Percentiles rank a stretch among this genome's conserved stretches.
These are phyloP conservation scores for Pyxicephalus adspersus DNA, from an alignment of 2,113 vertebrate genomes.

Conservation along the genomic window DNA sequence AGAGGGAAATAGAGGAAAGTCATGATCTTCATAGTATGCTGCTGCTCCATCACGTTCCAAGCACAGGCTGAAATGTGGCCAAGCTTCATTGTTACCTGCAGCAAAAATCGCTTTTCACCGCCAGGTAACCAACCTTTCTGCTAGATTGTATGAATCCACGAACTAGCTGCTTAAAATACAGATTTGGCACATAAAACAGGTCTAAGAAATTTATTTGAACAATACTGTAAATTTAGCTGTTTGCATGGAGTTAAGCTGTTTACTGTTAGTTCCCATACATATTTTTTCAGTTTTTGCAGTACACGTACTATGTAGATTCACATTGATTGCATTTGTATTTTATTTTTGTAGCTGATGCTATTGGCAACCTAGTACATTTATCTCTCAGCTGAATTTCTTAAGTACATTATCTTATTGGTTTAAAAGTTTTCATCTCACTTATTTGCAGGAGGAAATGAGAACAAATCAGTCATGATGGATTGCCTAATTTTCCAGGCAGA, in stretches of 20 bases:
- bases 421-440: slow-evolving; percentile 83
- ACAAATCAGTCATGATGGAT: slow-evolving; percentile 97
- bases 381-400: slow-evolving; percentile 80
- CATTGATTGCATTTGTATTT: slow-evolving; percentile 67
- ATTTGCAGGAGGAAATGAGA: slow-evolving; percentile 83
- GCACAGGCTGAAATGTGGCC: too few species aligned
- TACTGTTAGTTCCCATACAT: background rate
- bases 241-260: background rate
- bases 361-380: slow-evolving; percentile 75
- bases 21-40: too few species aligned
- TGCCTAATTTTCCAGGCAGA: slow-evolving; percentile 94
- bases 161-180: too few species aligned
- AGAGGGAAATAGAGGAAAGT: too few species aligned
- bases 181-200: too few species aligned
- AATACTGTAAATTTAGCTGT: too few species aligned
- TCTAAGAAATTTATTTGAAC: too few species aligned
- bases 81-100: too few species aligned
- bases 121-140: too few species aligned
- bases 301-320: slow-evolving; percentile 65
- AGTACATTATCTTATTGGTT: slow-evolving; percentile 82
- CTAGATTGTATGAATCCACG: too few species aligned
- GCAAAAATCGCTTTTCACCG: too few species aligned
- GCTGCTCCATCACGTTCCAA: too few species aligned
- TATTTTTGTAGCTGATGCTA: slow-evolving; percentile 66
- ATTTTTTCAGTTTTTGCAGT: background rate